phyloP scores from a whole-genome alignment of 2,888 invertebrate species.

The Agrochola lychnidis region DNA sequence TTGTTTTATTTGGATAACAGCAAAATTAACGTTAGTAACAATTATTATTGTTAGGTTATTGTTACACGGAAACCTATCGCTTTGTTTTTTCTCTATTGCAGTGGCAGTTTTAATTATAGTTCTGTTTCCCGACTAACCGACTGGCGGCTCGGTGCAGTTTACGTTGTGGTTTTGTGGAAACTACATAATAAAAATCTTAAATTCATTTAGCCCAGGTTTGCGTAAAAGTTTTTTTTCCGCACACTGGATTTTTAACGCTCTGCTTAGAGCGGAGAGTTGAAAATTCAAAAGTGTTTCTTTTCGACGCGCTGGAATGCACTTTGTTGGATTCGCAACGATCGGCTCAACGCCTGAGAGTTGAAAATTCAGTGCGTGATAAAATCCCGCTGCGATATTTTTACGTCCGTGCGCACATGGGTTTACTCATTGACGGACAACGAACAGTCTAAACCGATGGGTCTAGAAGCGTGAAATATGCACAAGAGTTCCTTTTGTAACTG shows the following conservation, averaged over 20 bases:
- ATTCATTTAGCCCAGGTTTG: not conserved
- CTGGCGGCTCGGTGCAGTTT: not conserved
- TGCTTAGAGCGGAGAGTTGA: too few relatives aligned
- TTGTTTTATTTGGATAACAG: conserved; percentile 26
- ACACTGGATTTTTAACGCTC: too few relatives aligned
- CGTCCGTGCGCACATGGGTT: too few relatives aligned
- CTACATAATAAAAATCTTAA: not conserved
- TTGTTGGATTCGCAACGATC: too few relatives aligned
- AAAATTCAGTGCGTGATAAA: too few relatives aligned
- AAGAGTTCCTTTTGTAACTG: not conserved
- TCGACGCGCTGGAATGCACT: too few relatives aligned
- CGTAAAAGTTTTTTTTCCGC: too few relatives aligned
- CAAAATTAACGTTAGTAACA: conserved; percentile 23
- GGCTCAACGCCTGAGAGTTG: too few relatives aligned
- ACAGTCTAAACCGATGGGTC: not conserved
- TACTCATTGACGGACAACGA: not conserved
- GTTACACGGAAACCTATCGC: not conserved
- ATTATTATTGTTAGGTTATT: conserved; percentile 24
- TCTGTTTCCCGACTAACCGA: not conserved
- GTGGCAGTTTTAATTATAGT: conserved; percentile 14
- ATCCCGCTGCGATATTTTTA: too few relatives aligned
- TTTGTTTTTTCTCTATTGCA: not conserved
- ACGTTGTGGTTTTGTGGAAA: not conserved
- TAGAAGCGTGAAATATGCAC: not conserved
- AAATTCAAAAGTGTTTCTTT: too few relatives aligned